These are phyloP conservation scores for Hirtodrosophila duncani DNA, from an alignment of 2,888 invertebrate species.

Conservation along the genomic window DNA sequence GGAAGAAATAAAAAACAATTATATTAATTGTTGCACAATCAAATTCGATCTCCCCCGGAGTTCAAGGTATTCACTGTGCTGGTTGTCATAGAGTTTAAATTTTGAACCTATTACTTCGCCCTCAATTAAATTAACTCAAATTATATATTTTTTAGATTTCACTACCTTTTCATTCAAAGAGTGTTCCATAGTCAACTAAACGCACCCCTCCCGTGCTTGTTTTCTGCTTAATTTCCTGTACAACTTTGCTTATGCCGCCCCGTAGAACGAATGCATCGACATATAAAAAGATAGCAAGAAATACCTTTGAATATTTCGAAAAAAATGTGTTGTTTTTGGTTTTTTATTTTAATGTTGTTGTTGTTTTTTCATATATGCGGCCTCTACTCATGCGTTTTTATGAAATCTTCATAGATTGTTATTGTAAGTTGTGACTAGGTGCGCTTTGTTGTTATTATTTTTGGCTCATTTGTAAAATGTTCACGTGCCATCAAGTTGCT, in stretches of 20 bases:
- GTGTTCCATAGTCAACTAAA: background rate
- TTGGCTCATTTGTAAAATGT: slow-evolving; percentile 51
- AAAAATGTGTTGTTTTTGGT: slow-evolving; percentile 33
- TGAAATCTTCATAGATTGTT: slow-evolving; percentile 50
- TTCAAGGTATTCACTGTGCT: too few relatives aligned
- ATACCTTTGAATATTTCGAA: slow-evolving; percentile 45
- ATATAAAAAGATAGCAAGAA: slow-evolving; percentile 24
- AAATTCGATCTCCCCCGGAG: too few relatives aligned
- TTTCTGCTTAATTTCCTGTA: background rate
- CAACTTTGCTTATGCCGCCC: slow-evolving; percentile 7
- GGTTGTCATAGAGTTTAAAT: too few relatives aligned
- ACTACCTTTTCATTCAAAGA: too few relatives aligned
- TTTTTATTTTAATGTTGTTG: slow-evolving; percentile 52
- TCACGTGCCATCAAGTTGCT: slow-evolving; percentile 46
- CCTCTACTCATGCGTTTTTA: slow-evolving; percentile 36
- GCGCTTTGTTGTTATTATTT: slow-evolving; percentile 28
- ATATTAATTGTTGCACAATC: too few relatives aligned
- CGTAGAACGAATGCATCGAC: slow-evolving; percentile 32
- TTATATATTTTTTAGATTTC: too few relatives aligned
- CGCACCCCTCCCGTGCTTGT: background rate
- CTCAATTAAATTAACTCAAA: too few relatives aligned
- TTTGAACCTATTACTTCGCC: too few relatives aligned
- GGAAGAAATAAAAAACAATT: too few relatives aligned
- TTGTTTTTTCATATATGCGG: slow-evolving; percentile 24
- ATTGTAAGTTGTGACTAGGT: slow-evolving; percentile 22